Percentiles rank a stretch among this genome's conserved stretches.
Conservation (phyloP, 2,113 vertebrate genomes). For the Catharus bicknelli region DNA sequence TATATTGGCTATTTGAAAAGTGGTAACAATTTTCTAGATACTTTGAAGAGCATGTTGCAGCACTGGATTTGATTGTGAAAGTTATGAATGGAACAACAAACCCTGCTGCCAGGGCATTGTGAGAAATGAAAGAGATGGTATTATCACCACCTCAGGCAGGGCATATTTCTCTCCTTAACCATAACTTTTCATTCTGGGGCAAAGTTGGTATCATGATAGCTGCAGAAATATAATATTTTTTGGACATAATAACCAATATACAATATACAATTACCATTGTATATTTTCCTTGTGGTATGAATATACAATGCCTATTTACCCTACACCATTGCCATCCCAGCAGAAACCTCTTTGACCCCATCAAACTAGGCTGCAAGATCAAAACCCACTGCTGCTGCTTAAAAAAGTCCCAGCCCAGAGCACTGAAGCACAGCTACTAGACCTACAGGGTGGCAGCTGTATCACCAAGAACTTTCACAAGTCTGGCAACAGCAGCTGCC, state of each 20-base stretch:
- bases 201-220: not conserved
- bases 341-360: conserved; percentile 19
- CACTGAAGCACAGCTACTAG: not conserved
- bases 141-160: not conserved
- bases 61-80: not conserved
- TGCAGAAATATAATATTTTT: not conserved
- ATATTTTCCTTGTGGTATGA: conserved; percentile 10
- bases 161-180: not conserved
- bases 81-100: not conserved
- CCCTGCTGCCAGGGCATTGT: not conserved
- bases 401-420: not conserved
- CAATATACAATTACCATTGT: not conserved
- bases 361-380: not conserved
- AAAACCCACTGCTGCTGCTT: conserved; percentile 17
- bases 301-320: conserved; percentile 48
- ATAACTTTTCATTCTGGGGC: not conserved
- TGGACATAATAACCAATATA: not conserved
- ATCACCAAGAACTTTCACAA: not conserved
- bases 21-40: not conserved
- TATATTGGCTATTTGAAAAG: not conserved
- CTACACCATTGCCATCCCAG: conserved; percentile 33
- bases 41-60: not conserved
- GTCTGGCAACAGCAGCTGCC: conserved; percentile 21
- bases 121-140: not conserved
- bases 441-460: not conserved